These are phyloP conservation scores for Andrena flavipes DNA, from an alignment of 2,888 invertebrate genomes.

Conservation along the genomic window DNA sequence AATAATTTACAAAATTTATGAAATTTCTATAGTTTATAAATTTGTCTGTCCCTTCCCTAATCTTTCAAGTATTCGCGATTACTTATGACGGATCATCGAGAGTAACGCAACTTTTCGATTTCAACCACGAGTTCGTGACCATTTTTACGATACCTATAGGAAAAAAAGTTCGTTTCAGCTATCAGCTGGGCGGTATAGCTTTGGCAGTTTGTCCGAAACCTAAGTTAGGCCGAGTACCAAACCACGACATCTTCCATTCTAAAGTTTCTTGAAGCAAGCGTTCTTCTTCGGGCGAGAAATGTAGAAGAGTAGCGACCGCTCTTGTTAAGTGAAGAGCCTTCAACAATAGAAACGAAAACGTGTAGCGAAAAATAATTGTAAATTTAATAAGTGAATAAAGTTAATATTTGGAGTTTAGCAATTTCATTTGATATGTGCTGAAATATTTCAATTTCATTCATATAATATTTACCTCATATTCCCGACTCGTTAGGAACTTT, in stretches of 20 bases:
- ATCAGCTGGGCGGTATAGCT: constrained; percentile 88
- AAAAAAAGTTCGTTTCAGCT: constrained; percentile 69
- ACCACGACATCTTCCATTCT: constrained; percentile 91
- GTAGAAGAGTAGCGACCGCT: constrained; percentile 93
- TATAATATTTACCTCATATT: constrained; percentile 87
- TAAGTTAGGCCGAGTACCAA: constrained; percentile 87
- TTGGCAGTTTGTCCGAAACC: constrained; percentile 86
- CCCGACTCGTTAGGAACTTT: constrained; percentile 95
- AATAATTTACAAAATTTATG: constrained; percentile 68
- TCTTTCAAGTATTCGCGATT: constrained; percentile 22
- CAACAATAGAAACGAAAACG: constrained; percentile 7
- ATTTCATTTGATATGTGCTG: not conserved
- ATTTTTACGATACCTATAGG: constrained; percentile 57
- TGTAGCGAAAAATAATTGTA: not conserved
- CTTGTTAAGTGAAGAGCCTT: constrained; percentile 95
- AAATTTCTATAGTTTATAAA: constrained; percentile 52
- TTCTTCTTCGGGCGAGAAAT: constrained; percentile 95
- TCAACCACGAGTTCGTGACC: constrained; percentile 37
- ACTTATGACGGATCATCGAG: constrained; percentile 31
- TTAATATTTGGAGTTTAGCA: too few species aligned
- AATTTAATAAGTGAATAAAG: not conserved
- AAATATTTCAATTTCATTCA: not conserved
- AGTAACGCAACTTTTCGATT: constrained; percentile 32
- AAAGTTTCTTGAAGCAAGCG: constrained; percentile 92
- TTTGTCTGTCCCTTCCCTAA: constrained; percentile 22